These are phyloP conservation scores for Onthophagus sagittarius DNA, from an alignment of 2,888 invertebrate genomes.

Conservation along the genomic window DNA sequence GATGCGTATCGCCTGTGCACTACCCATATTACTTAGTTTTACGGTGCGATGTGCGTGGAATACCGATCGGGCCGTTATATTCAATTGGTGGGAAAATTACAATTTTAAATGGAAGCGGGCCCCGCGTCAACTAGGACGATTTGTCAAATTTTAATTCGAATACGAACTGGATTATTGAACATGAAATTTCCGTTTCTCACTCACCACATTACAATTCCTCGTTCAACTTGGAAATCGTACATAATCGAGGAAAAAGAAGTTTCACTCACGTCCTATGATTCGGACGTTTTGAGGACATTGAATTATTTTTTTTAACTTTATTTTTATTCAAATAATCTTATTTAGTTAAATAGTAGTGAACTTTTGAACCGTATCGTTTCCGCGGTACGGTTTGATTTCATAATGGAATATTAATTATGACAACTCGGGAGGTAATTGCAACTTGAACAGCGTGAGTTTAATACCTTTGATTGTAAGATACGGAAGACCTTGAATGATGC, in stretches of 20 bases:
- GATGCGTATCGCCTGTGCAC: constrained; percentile 2
- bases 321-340: too few relatives aligned
- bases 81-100: constrained; percentile 10
- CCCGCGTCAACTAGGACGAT: constrained; percentile 5
- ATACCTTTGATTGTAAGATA: neutral
- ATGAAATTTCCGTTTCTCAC: neutral
- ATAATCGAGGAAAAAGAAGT: too few relatives aligned
- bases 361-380: neutral
- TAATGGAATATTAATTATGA: neutral
- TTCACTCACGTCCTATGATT: too few relatives aligned
- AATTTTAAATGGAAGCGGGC: constrained; percentile 3
- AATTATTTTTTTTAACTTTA: too few relatives aligned
- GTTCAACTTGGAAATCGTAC: too few relatives aligned
- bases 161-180: neutral
- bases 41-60: neutral
- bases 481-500: neutral
- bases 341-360: too few relatives aligned
- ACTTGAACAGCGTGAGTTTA: neutral
- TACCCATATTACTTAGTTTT: constrained; percentile 7
- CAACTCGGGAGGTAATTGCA: neutral
- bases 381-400: neutral
- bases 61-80: constrained; percentile 9
- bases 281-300: too few relatives aligned
- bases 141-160: constrained; percentile 8
- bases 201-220: too few relatives aligned